Conservation (phyloP, 37 sponge, comb jelly and placozoan species). For the Oscarella lobularis region DNA sequence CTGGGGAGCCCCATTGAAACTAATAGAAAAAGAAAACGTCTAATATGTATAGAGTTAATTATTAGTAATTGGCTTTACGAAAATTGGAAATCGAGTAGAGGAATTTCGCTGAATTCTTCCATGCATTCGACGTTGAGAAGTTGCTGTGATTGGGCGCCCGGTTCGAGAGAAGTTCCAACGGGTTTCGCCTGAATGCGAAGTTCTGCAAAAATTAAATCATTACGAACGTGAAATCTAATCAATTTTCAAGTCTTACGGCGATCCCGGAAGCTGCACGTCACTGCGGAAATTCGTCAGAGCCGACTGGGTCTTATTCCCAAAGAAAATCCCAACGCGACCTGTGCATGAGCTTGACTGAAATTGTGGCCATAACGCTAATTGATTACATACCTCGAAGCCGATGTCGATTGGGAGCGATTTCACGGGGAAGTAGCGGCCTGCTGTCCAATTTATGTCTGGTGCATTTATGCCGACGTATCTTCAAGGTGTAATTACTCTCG, state of each 20-base stretch:
- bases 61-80: constrained; percentile 20
- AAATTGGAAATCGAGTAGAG: constrained; percentile 54
- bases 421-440: too few species aligned
- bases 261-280: constrained; percentile 3
- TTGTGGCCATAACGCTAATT: too few species aligned
- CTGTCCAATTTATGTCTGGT: too few species aligned
- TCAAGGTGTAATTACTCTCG: too few species aligned
- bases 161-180: constrained; percentile 29
- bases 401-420: too few species aligned
- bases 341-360: too few species aligned
- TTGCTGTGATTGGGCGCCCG: constrained; percentile 85
- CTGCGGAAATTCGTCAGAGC: constrained; percentile 27
- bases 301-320: constrained; percentile 74
- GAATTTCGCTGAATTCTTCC: constrained; percentile 45
- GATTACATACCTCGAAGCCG: too few species aligned
- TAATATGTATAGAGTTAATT: background rate
- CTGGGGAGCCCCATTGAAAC: constrained; percentile 30
- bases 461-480: too few species aligned
- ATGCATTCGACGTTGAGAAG: constrained; percentile 52
- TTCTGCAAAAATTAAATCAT: constrained; percentile 8
- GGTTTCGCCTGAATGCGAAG: constrained; percentile 44
- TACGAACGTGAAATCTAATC: background rate
- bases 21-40: too few species aligned
- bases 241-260: background rate
- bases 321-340: constrained; percentile 73